These are phyloP conservation scores for Leptopilina drosophilae DNA, from an alignment of 2,888 invertebrate genomes.

Conservation along the genomic window DNA sequence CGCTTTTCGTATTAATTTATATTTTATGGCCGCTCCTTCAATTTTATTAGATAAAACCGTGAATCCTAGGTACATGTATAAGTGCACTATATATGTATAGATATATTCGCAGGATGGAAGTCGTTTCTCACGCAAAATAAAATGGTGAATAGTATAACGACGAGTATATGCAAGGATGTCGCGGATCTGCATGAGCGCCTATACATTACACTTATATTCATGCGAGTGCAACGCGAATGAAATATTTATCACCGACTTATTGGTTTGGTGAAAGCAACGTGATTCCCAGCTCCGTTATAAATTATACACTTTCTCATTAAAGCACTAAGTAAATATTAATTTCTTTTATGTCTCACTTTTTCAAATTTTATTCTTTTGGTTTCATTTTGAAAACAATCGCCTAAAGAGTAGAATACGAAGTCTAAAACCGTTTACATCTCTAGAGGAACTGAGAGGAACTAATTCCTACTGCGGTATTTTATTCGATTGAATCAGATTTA, in stretches of 20 bases:
- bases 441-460: no score
- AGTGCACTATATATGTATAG: constrained; percentile 21
- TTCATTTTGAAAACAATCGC: not conserved
- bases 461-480: no score
- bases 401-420: no score
- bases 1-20: constrained; percentile 60
- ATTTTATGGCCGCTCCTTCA: constrained; percentile 62
- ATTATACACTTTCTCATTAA: constrained; percentile 42
- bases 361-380: constrained; percentile 30
- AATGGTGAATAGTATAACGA: constrained; percentile 52
- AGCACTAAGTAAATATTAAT: constrained; percentile 26
- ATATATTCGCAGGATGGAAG: constrained; percentile 59
- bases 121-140: constrained; percentile 65
- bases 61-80: constrained; percentile 48
- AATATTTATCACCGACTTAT: constrained; percentile 64
- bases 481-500: no score
- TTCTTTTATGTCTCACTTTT: not conserved
- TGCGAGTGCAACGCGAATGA: constrained; percentile 60
- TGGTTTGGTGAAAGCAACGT: constrained; percentile 62
- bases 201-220: constrained; percentile 59
- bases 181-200: constrained; percentile 58
- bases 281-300: constrained; percentile 52
- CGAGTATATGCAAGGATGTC: constrained; percentile 53
- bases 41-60: constrained; percentile 59
- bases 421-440: no score